Percentiles rank a stretch among this genome's conserved stretches.
phyloP scores from a whole-genome alignment of 2,113 vertebrate genomes.

The Mirza zaza region DNA sequence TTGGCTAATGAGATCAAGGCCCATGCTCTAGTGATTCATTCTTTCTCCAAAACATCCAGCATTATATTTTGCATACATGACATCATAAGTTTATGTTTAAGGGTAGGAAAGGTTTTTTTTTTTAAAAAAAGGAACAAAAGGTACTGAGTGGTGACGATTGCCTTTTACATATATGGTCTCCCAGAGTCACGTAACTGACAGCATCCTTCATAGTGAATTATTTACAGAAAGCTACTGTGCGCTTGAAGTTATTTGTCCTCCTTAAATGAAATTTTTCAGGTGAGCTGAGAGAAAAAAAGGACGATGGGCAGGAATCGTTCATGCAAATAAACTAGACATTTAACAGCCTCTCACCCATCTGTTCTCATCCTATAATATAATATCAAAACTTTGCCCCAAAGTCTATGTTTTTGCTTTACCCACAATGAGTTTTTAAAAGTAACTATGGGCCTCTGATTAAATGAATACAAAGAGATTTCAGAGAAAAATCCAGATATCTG shows the following conservation, averaged over 20 bases:
- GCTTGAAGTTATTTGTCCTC: constrained; percentile 42
- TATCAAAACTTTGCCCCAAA: background rate
- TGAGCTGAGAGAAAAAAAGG: constrained; percentile 34
- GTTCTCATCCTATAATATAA: background rate
- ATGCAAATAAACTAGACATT: constrained; percentile 14
- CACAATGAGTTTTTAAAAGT: background rate
- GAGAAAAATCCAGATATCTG: background rate
- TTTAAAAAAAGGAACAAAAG: accelerated
- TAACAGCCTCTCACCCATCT: background rate
- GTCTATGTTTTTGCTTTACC: background rate
- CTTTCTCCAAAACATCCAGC: background rate
- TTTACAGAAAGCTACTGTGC: constrained; percentile 37
- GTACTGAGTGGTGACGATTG: background rate
- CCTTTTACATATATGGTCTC: background rate
- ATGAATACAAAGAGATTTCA: background rate
- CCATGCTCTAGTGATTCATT: background rate
- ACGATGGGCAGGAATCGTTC: background rate
- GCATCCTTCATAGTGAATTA: background rate
- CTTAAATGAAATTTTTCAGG: constrained; percentile 52
- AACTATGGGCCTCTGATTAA: background rate
- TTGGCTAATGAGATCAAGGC: background rate
- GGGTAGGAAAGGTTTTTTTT: background rate
- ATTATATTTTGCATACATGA: background rate
- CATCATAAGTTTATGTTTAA: background rate
- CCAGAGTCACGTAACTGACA: background rate